phyloP scores from a whole-genome alignment of 2,797 vertebrate genomes.

The Coilia nasus region DNA sequence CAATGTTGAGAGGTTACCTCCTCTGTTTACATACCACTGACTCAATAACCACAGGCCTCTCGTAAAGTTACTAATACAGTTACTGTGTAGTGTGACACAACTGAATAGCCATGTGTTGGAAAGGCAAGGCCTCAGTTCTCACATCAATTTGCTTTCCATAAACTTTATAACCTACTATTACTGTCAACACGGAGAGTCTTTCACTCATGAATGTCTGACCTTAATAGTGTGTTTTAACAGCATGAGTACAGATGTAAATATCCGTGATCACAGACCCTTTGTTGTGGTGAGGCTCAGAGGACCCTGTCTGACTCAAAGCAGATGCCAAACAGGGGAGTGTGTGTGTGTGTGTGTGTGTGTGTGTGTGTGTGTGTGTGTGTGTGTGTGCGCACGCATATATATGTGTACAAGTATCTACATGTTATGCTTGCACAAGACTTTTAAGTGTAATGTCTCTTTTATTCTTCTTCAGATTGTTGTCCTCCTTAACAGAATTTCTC shows the following conservation, averaged over 20 bases:
- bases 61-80: no score
- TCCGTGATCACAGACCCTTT: not conserved
- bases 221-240: not conserved
- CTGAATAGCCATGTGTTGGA: not conserved
- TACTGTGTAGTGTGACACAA: no score
- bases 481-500: slow-evolving; percentile 89
- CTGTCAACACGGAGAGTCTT: not conserved
- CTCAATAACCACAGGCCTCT: not conserved
- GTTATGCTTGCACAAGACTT: not conserved
- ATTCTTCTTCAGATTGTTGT: slow-evolving; percentile 80
- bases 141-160: not conserved
- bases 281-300: not conserved
- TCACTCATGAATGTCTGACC: not conserved
- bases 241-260: not conserved
- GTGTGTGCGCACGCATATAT: not conserved
- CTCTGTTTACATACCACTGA: no score
- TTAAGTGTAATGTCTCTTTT: not conserved
- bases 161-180: not conserved
- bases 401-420: not conserved
- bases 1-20: no score
- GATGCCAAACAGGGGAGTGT: no score
- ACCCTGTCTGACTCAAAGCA: not conserved
- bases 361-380: not conserved
- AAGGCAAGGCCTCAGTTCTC: not conserved
- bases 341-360: not conserved